Evolutionary conservation across 2,888 invertebrate species (phyloP), one percentile per base, ranked within the genome.

Genomic region (Habroteleia sp.): DNA sequence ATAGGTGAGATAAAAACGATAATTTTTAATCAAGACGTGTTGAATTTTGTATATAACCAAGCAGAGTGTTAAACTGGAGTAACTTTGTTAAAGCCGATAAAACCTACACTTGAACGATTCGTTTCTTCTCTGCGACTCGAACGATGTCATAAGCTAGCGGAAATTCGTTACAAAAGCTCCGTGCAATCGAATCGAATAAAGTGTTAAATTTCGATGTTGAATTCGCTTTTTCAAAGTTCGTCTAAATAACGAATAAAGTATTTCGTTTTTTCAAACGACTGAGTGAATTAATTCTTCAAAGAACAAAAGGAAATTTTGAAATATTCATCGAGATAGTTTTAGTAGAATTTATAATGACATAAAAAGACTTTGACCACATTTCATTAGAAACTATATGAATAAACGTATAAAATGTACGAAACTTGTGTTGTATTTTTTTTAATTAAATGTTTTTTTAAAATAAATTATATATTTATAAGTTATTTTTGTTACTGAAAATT

Each of bases 81-180:
- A 54, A 66, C 37, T 54, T 56, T 31, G 66, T 56, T 44, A 56
- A 46, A 66, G 46, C 16, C 66, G 25, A 41, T 66, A 66, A 66
- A 66, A 56, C 31, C 42, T 63, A 52, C 50, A 52, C 42, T 35
- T 44, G 33, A 63, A 52, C 31, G 42, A 42, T 42, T 63, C 52
- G 39, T 42, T 63, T 44, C 52, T 52, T 63, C 23, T 29, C 11
- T n/a, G 13, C 42, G 50, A 31, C 33, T 50, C 33, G 29, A 62
- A 62, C 62, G 48, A 48, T 29, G 50, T 63, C 50, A 63, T 52
- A 52, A 63, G 31, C 41, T 41, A 7, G 17, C 48, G 16, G 13
- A 50, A 63, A 41, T 63, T 63, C 35, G 42, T 46, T 41, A 46
- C 48, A 62, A 41, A 63, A 48, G 31, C 44, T 41, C 6, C 20